These are phyloP conservation scores for Branchinecta sandiegonensis DNA, from an alignment of 2,888 invertebrate species.

Conservation along the genomic window DNA sequence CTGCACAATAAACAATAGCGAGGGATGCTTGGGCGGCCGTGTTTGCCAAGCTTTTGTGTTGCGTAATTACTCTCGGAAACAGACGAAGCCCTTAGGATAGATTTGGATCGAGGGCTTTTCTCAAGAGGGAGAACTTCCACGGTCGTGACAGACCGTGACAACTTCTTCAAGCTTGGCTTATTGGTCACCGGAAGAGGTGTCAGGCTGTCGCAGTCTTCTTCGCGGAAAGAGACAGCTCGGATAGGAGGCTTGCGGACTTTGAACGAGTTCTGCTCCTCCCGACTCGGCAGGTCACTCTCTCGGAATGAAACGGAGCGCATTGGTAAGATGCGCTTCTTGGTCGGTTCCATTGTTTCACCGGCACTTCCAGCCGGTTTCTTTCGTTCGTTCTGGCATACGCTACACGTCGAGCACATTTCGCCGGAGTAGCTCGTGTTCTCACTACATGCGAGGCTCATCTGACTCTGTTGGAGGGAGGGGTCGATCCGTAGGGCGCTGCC, in stretches of 20 bases:
- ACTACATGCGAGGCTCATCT: not conserved
- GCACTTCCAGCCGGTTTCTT: not conserved
- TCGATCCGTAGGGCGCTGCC: not conserved
- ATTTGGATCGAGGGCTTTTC: not conserved
- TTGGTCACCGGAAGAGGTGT: conserved; percentile 9
- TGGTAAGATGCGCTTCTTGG: conserved; percentile 19
- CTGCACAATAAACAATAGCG: conserved; percentile 9
- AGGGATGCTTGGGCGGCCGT: not conserved
- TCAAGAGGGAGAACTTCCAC: not conserved
- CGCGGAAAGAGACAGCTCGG: not conserved
- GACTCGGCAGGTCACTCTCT: conserved; percentile 17
- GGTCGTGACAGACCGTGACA: not conserved
- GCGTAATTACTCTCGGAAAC: conserved; percentile 15
- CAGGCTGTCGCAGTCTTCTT: conserved; percentile 9
- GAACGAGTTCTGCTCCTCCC: conserved; percentile 5
- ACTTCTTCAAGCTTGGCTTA: not conserved
- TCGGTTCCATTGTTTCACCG: not conserved
- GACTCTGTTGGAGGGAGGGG: not conserved
- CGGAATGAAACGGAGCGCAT: conserved; percentile 23
- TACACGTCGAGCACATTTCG: conserved; percentile 6
- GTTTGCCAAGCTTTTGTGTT: conserved; percentile 10
- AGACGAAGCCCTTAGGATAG: not conserved
- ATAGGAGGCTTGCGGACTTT: not conserved
- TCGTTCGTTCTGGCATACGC: not conserved
- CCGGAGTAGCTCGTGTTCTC: not conserved